phyloP scores from a whole-genome alignment of 2,797 vertebrate genomes.

The Gymnoscopelus braueri region DNA sequence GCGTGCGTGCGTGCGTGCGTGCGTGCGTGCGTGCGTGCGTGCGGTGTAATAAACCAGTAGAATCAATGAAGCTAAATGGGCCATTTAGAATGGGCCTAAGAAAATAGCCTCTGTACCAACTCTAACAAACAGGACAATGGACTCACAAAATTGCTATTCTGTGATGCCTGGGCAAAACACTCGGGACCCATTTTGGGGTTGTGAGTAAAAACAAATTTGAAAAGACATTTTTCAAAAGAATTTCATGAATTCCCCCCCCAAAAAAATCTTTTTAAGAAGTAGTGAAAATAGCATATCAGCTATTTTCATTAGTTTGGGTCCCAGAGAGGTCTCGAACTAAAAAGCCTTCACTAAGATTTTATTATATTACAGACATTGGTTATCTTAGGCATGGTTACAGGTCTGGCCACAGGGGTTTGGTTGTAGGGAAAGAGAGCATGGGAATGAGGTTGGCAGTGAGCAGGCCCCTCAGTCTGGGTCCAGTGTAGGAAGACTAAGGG shows the following conservation, averaged over 20 bases:
- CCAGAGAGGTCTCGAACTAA: no score
- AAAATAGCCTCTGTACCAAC: constrained; percentile 22
- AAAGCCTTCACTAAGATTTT: constrained; percentile 30
- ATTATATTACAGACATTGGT: constrained; percentile 39
- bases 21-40: no score
- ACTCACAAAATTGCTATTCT: constrained; percentile 14
- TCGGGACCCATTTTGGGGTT: no score
- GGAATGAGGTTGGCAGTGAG: not conserved
- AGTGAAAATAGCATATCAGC: no score
- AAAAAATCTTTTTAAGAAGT: no score
- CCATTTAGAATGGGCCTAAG: constrained; percentile 16
- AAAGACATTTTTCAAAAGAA: no score
- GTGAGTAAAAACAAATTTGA: no score
- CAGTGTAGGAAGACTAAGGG: constrained; percentile 21
- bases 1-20: no score
- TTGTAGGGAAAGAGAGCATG: constrained; percentile 51
- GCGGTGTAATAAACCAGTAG: constrained; percentile 25
- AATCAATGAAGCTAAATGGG: constrained; percentile 30
- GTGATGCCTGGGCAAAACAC: constrained; percentile 19
- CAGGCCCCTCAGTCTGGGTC: not conserved
- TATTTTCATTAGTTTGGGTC: no score
- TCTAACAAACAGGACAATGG: constrained; percentile 6
- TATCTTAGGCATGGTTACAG: constrained; percentile 33
- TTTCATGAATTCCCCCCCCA: no score
- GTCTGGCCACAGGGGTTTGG: constrained; percentile 20